phyloP scores from a whole-genome alignment of 2,888 invertebrate species.

The Lasioglossum morio region DNA sequence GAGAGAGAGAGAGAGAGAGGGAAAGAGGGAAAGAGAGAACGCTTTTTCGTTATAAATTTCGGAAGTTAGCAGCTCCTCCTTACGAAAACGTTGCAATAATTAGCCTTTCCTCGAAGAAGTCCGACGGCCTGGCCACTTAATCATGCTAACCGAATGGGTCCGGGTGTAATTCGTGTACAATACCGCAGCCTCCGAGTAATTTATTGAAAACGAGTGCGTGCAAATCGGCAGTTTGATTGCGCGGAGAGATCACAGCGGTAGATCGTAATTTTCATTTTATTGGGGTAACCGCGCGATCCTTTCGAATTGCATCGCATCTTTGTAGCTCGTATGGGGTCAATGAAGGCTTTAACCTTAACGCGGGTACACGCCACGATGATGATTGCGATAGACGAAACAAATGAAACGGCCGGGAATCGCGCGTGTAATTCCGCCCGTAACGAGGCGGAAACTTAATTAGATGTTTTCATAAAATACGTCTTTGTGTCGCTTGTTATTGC shows the following conservation, averaged over 20 bases:
- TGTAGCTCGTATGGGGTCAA: neutral
- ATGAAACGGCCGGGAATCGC: slow-evolving; percentile 21
- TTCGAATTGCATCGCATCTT: slow-evolving; percentile 8
- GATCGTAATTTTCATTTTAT: slow-evolving; percentile 22
- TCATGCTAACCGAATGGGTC: neutral
- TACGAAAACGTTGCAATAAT: slow-evolving; percentile 4
- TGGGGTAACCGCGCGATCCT: neutral
- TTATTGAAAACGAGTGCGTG: neutral
- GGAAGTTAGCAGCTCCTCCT: neutral
- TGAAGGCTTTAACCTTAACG: slow-evolving; percentile 10
- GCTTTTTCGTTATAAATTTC: slow-evolving; percentile 6
- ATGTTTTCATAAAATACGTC: slow-evolving; percentile 26
- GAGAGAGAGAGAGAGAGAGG: neutral
- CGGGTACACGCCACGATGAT: slow-evolving; percentile 1
- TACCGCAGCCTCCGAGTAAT: neutral
- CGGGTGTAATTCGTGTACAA: neutral
- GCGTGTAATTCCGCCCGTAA: slow-evolving; percentile 26
- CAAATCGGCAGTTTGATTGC: neutral
- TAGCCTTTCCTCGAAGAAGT: neutral
- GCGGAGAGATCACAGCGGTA: neutral
- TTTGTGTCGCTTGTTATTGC: slow-evolving; percentile 9
- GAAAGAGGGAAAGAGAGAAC: neutral
- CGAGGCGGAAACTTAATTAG: slow-evolving; percentile 48
- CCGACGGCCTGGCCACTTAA: neutral
- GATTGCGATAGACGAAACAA: slow-evolving; percentile 24